Evolutionary conservation across 2,888 invertebrate genomes (phyloP), one percentile per base, ranked within the genome.

Genomic region (Caenorhabditis auriculariae): DNA sequence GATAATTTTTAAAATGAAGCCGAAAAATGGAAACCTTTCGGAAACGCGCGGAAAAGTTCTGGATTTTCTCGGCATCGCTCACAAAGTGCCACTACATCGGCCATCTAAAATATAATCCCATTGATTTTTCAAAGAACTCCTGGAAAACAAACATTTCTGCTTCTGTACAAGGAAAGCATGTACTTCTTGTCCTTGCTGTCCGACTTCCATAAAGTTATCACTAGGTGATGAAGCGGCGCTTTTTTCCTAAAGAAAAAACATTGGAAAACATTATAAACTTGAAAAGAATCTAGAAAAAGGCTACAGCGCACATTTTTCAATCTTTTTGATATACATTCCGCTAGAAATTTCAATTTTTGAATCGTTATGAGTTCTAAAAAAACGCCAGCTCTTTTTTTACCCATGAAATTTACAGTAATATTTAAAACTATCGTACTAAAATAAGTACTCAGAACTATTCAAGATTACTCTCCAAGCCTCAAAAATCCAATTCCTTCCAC

Each of bases 1-100:
- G 12, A 27, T 6, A 35, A 9, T 12, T 54, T 9, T n/a, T n/a
- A n/a, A n/a, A n/a, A n/a, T n/a, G n/a, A n/a, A n/a, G 15, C 50
- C 21, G 9, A 24, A 26, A 53, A 26, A 37, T 41, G 15, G 5
- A 44, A 39, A 62, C 60, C 50, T 53, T 53, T 49, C 15, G 65
- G 65, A 46, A 53, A 55, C n/a, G 49, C 43, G 3, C 58, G 57
- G 38, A 70, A 70, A 17, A 70, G 54, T 9, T 60, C 61, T 2
- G 62, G 56, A 50, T 65, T 65, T 39, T 70, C 70, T n/a, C 70
- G 62, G 41, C 67, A 70, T 47, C 70, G 28, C 45, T 70, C 70
- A 37, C 70, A 70, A 0, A 70, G 53, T 2, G 60, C 70, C 1
- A 68, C 64, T 9, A 63, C 68, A 50, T 68, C 66, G 19, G 65